Base-by-base conservation (phyloP, 35 echinoderm and acorn worm species). In the Apostichopus californicus region DNA sequence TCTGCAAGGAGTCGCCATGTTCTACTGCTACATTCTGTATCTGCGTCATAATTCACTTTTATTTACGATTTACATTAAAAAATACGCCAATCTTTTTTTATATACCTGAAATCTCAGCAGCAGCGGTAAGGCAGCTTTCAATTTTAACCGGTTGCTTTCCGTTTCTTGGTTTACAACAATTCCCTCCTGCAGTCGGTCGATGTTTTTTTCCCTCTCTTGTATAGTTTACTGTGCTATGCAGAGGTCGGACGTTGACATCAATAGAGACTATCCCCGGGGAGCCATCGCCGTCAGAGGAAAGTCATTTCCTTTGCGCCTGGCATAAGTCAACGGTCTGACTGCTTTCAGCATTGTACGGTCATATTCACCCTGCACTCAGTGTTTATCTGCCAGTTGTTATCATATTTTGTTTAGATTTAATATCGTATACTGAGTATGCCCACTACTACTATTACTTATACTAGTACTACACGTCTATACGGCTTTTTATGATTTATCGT, bases 231-330 rank as follows among this genome's bases (percentile, higher is more conserved):
- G 60, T 26, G 80, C 61, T 66, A 89, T 53, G 25, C 86, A 89
- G 86, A 73, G 86, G 86, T 89, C 86, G 86, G 86, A 34, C 86
- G 86, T 89, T 89, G 86, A 89, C 86, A 66, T 60, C 86, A n/a
- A 73, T 15, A 12, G 15, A 17, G 64, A 54, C 68, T 63, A 24
- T 34, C 61, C 86, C 86, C 46, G 58, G 86, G 86, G 86, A 89
- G 86, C 86, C 86, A 89, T 89, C 68, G 14, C 46, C 61, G 86
- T 89, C 86, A 89, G 63, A 55, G 60, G 20, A 46, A 24, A 73
- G 61, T 89, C 86, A 89, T 73, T 89, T 89, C 86, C 86, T 89
- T 73, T 73, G 86, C 68, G 86, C 86, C 86, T 89, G 86, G 86
- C 63, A 89, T 89, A 89, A 89, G 86, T 89, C 86, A 89, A 89